Percentiles rank a stretch among this genome's conserved stretches.
These are phyloP conservation scores for Lepus townsendii DNA, from an alignment of 2,797 vertebrate species.

Conservation along the genomic window DNA sequence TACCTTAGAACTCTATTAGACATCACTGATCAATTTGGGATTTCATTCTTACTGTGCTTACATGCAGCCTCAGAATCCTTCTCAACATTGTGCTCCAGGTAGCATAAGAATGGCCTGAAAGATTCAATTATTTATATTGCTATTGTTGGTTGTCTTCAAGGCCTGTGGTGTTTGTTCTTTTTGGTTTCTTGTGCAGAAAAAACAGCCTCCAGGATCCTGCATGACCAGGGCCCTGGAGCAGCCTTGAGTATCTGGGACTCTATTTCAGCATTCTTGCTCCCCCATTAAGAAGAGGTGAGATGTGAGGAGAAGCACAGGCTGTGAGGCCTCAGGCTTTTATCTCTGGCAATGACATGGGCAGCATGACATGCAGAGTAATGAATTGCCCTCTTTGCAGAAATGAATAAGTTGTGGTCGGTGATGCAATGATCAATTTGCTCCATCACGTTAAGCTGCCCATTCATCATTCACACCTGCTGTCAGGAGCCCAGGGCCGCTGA, in stretches of 20 bases:
- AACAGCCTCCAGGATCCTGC: background rate
- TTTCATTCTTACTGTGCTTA: background rate
- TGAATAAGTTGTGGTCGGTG: constrained; percentile 85
- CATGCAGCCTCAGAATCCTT: background rate
- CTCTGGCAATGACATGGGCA: constrained; percentile 72
- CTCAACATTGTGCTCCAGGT: background rate
- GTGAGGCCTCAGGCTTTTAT: constrained; percentile 67
- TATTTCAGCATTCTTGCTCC: constrained; percentile 18
- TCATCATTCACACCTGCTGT: constrained; percentile 88
- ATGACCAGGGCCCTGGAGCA: background rate
- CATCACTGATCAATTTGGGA: background rate
- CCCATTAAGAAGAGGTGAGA: background rate
- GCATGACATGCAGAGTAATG: constrained; percentile 79
- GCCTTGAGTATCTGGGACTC: background rate
- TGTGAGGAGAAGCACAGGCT: constrained; percentile 72
- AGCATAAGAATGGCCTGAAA: background rate
- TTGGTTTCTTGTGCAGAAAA: constrained; percentile 53
- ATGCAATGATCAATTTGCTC: constrained; percentile 90
- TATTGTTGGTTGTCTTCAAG: constrained; percentile 24
- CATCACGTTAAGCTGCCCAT: constrained; percentile 88
- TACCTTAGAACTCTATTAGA: background rate
- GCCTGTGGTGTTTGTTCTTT: background rate
- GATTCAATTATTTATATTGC: background rate
- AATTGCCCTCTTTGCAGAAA: constrained; percentile 85
- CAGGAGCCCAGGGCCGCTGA: constrained; percentile 78